Conservation (phyloP, 2,797 vertebrate genomes). For the Danio tinwini region DNA sequence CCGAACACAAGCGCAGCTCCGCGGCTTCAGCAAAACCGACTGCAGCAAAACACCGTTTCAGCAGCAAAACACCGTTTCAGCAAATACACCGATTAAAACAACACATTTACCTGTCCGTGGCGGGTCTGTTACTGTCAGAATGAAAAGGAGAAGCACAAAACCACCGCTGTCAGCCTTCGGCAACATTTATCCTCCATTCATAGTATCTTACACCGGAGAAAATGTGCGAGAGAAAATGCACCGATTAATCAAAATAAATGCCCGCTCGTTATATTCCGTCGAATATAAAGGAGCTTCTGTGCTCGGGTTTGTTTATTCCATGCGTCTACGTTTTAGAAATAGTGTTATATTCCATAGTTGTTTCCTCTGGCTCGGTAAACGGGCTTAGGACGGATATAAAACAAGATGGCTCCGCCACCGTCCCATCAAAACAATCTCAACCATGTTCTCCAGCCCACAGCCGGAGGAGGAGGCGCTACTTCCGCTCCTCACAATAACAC, state of each 20-base stretch:
- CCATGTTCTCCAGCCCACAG: constrained; percentile 65
- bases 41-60: background rate
- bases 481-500: background rate
- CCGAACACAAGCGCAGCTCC: background rate
- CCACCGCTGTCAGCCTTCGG: constrained; percentile 94
- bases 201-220: constrained; percentile 84
- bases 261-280: background rate
- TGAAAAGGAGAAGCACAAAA: constrained; percentile 88
- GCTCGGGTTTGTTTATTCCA: background rate
- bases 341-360: background rate
- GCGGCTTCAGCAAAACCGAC: background rate
- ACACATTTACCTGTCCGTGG: constrained; percentile 88
- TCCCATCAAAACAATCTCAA: constrained; percentile 80
- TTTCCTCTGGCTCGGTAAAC: constrained; percentile 47
- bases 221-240: constrained; percentile 66
- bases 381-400: constrained; percentile 64
- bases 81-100: background rate
- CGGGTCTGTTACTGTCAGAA: constrained; percentile 90
- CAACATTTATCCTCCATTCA: constrained; percentile 99
- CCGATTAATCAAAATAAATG: background rate
- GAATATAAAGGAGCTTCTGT: background rate
- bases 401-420: constrained; percentile 81
- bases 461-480: constrained; percentile 55
- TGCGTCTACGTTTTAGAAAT: background rate
- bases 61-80: background rate